Conservation (phyloP, 2,888 invertebrate species). For the Apodemia duryi region DNA sequence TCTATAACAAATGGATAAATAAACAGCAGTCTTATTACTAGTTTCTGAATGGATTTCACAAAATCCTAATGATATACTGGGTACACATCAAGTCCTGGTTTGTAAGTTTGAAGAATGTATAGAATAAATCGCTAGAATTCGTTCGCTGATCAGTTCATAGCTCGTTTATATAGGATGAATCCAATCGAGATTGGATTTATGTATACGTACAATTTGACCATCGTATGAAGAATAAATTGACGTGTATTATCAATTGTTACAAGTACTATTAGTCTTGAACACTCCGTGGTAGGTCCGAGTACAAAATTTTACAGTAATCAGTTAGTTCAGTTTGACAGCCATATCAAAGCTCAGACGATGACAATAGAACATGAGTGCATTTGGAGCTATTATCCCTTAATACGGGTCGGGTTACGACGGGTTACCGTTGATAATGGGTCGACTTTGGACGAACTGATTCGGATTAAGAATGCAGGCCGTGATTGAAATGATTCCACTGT, state of each 20-base stretch:
- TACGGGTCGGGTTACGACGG: constrained; percentile 58
- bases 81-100: too few relatives aligned
- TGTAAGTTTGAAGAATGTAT: too few relatives aligned
- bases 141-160: too few relatives aligned
- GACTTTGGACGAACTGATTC: constrained; percentile 36
- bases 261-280: constrained; percentile 5
- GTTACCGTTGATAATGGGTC: constrained; percentile 50
- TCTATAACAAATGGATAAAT: too few relatives aligned
- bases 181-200: too few relatives aligned
- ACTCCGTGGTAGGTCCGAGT: constrained; percentile 19
- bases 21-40: too few relatives aligned
- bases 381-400: constrained; percentile 58
- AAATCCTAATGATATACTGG: too few relatives aligned
- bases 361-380: constrained; percentile 18
- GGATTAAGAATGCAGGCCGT: constrained; percentile 28
- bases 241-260: not conserved
- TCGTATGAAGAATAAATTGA: too few relatives aligned
- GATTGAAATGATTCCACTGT: constrained; percentile 26
- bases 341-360: constrained; percentile 13
- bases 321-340: constrained; percentile 25
- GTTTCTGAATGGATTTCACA: too few relatives aligned
- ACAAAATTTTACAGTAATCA: constrained; percentile 26
- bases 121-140: too few relatives aligned
- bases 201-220: too few relatives aligned
- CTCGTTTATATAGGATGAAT: too few relatives aligned